Evolutionary conservation across 2,113 vertebrate species (phyloP).

Genomic region (Pionites leucogaster): DNA sequence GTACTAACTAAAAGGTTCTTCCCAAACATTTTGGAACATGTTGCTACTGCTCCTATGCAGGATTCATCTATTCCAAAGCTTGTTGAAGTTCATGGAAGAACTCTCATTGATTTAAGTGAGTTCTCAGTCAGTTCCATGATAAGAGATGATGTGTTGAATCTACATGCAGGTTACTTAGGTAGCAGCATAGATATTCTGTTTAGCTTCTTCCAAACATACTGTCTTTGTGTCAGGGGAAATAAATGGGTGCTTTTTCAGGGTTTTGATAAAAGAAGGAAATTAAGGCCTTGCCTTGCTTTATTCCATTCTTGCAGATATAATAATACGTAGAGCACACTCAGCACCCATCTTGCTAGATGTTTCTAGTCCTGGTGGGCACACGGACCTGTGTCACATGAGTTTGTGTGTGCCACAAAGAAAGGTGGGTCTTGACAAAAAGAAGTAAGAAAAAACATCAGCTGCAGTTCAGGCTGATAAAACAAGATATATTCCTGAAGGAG

Average conservation of each 20-base stretch:
- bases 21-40: neutral
- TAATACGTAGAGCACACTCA: conserved; percentile 4
- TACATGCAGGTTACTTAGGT: neutral
- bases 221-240: neutral
- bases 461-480: conserved; percentile 62
- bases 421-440: conserved; percentile 13
- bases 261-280: neutral
- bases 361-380: conserved; percentile 10
- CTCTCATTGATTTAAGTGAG: neutral
- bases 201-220: neutral
- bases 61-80: neutral
- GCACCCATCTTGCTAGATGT: neutral
- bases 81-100: neutral
- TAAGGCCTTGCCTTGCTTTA: neutral
- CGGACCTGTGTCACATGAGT: neutral
- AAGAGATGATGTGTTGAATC: neutral
- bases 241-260: neutral
- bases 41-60: neutral
- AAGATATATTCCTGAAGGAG: conserved; percentile 14
- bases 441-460: conserved; percentile 24
- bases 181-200: neutral
- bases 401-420: neutral
- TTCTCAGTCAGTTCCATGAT: neutral
- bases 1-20: neutral
- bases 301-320: conserved; percentile 2